Percentiles rank a stretch among this genome's conserved stretches.
Evolutionary conservation across 2,113 vertebrate species (phyloP).

Genomic region (Scopus umbretta): DNA sequence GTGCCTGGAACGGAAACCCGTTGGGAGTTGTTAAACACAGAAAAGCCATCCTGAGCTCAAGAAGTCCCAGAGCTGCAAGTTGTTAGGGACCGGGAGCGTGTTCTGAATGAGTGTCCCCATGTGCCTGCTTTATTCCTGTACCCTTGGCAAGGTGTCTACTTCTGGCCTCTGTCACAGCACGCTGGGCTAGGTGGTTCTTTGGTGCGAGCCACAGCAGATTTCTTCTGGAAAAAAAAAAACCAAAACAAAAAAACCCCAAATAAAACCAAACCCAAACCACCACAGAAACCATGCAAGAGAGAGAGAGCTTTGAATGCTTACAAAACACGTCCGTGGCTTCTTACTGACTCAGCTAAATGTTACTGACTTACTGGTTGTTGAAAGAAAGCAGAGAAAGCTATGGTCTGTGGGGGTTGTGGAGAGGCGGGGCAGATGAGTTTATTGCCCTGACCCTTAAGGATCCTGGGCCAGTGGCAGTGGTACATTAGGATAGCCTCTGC

Average conservation of each 20-base stretch:
- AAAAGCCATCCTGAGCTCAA: not conserved
- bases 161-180: not conserved
- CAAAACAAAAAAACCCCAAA: too few species aligned
- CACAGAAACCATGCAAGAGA: not conserved
- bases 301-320: not conserved
- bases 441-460: not conserved
- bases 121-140: not conserved
- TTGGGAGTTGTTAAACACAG: not conserved
- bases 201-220: not conserved
- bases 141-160: not conserved
- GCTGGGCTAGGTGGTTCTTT: not conserved
- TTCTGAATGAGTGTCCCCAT: not conserved
- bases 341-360: not conserved
- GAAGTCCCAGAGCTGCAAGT: not conserved
- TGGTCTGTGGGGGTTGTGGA: not conserved
- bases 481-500: not conserved
- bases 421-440: not conserved
- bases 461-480: not conserved
- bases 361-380: not conserved
- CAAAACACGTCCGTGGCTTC: not conserved
- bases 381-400: not conserved
- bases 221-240: not conserved
- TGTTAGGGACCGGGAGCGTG: rapidly evolving
- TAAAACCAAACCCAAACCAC: too few species aligned
- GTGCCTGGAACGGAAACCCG: not conserved